A percentile compares a stretch with the other conserved stretches of the same genome.
Conservation (phyloP, 2,113 vertebrate genomes). For the Petrocephalus zakoni region DNA sequence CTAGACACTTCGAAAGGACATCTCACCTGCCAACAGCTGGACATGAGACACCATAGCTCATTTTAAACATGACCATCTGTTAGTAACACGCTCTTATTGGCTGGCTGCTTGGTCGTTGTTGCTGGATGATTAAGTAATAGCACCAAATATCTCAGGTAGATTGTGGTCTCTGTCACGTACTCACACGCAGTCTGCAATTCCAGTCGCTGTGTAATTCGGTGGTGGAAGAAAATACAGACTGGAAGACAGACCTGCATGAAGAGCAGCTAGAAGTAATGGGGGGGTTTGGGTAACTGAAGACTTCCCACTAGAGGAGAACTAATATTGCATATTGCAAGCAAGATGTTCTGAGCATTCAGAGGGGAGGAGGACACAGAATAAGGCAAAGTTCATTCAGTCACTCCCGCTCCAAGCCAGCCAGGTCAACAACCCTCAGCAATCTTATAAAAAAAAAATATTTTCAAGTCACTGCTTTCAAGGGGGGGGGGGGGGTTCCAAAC, state of each 20-base stretch:
- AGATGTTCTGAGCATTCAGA: constrained; percentile 45
- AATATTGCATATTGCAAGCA: constrained; percentile 30
- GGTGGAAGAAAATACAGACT: constrained; percentile 47
- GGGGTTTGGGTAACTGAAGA: not conserved
- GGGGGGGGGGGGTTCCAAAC: not conserved
- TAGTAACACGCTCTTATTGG: not conserved
- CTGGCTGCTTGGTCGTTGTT: not conserved
- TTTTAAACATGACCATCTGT: not conserved
- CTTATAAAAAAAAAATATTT: not conserved
- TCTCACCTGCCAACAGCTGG: not conserved
- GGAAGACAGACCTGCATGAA: constrained; percentile 49
- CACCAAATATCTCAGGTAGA: constrained; percentile 13
- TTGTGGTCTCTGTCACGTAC: constrained; percentile 52
- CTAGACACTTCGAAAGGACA: not conserved
- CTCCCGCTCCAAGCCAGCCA: not conserved
- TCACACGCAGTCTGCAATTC: constrained; percentile 47
- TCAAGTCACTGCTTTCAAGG: not conserved
- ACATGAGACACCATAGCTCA: not conserved
- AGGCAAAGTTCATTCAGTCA: constrained; percentile 54
- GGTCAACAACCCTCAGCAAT: not conserved
- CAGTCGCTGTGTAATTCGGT: constrained; percentile 43
- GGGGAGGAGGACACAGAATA: constrained; percentile 51
- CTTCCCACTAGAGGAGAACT: constrained; percentile 1
- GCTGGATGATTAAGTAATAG: not conserved
- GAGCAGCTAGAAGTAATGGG: constrained; percentile 17